A percentile compares a stretch with the other conserved stretches of the same genome.
Conservation (phyloP, 1,140 invertebrate genomes). For the Hermetia illucens region DNA sequence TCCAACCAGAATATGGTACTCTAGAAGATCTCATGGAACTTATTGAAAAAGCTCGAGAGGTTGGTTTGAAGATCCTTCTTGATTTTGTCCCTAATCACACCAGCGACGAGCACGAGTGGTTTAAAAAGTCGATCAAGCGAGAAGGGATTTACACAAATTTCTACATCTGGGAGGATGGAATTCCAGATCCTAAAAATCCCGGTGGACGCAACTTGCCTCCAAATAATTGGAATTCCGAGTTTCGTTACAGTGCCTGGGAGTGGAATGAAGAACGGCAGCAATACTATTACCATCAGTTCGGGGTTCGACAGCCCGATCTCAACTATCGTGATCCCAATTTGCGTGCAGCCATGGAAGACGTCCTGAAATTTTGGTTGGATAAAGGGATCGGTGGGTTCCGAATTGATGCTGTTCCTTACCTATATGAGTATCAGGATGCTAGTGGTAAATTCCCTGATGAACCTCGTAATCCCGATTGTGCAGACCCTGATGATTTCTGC, state of each 20-base stretch:
- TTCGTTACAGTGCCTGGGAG: constrained; percentile 37
- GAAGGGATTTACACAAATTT: constrained; percentile 46
- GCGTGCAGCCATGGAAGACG: constrained; percentile 40
- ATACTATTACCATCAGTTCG: constrained; percentile 50
- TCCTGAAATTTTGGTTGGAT: constrained; percentile 54
- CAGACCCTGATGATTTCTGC: constrained; percentile 34
- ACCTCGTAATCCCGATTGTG: constrained; percentile 25
- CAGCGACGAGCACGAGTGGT: constrained; percentile 60
- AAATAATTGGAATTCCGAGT: constrained; percentile 41
- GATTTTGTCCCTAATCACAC: constrained; percentile 65
- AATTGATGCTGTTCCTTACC: constrained; percentile 43
- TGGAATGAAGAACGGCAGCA: constrained; percentile 35
- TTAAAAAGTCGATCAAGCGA: constrained; percentile 39
- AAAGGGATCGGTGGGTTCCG: constrained; percentile 57
- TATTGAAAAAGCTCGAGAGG: constrained; percentile 38
- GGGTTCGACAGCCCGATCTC: constrained; percentile 48
- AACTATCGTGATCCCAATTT: constrained; percentile 46
- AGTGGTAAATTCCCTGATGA: constrained; percentile 42
- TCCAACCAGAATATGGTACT: constrained; percentile 57
- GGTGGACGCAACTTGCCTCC: constrained; percentile 31
- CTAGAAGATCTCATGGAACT: constrained; percentile 56
- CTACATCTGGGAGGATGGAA: constrained; percentile 52
- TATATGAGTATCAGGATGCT: constrained; percentile 37
- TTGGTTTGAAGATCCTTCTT: constrained; percentile 43
- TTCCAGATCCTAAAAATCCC: constrained; percentile 15